phyloP scores from a whole-genome alignment of 2,113 vertebrate genomes.

The Ondatra zibethicus region DNA sequence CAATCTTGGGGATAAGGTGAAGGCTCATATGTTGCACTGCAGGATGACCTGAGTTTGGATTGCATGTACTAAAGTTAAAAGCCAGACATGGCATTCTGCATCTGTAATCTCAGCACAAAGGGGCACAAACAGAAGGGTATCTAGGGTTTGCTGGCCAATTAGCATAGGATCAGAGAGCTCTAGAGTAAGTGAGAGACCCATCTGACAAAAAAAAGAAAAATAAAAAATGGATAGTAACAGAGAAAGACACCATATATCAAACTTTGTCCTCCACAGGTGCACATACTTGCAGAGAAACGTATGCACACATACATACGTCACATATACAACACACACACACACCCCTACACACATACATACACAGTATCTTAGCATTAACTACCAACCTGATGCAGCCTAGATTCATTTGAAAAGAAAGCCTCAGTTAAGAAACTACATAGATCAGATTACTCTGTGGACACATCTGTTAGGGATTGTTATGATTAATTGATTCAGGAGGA shows the following conservation, averaged over 20 bases:
- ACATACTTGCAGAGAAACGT: not conserved
- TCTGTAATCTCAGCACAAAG: not conserved
- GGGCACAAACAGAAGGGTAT: not conserved
- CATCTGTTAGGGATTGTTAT: not conserved
- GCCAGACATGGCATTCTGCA: no score
- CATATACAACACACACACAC: no score
- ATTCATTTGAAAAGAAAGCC: not conserved
- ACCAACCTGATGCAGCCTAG: not conserved
- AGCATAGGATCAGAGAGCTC: no score
- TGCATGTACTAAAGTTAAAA: not conserved
- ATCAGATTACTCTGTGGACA: not conserved
- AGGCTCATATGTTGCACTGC: not conserved
- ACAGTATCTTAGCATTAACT: not conserved
- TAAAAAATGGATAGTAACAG: not conserved
- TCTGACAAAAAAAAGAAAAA: not conserved
- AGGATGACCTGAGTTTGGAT: not conserved
- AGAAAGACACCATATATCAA: not conserved
- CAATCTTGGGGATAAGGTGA: not conserved
- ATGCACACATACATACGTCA: not conserved
- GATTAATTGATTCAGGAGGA: not conserved
- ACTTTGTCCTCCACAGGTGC: not conserved
- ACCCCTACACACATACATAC: not conserved
- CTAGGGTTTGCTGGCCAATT: not conserved
- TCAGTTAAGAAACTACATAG: not conserved
- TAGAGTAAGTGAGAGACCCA: not conserved